Evolutionary conservation across 2,113 vertebrate species (phyloP).

Genomic region (Lynx canadensis): DNA sequence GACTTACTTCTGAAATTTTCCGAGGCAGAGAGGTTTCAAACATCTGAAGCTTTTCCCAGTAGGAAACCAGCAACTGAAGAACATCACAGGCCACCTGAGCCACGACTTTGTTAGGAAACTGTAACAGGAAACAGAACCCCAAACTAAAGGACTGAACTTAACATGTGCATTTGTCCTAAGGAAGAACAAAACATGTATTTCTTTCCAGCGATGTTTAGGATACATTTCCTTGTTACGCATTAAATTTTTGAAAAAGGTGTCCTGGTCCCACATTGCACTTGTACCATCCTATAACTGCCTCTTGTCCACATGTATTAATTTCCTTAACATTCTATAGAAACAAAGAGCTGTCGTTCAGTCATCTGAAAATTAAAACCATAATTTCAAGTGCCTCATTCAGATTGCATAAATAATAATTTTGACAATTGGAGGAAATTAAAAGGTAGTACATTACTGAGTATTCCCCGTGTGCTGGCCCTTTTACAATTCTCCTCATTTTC

Average conservation of each 20-base stretch:
- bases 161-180: background rate
- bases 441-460: background rate
- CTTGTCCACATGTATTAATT: background rate
- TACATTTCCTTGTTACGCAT: background rate
- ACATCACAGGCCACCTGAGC: conserved; percentile 96
- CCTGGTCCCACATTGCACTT: background rate
- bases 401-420: background rate
- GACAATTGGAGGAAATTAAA: background rate
- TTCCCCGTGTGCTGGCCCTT: background rate
- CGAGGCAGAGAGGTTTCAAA: conserved; percentile 91
- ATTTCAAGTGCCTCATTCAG: conserved; percentile 38
- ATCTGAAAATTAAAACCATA: conserved; percentile 40
- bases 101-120: conserved; percentile 96
- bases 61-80: conserved; percentile 95
- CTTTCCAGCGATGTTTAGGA: background rate
- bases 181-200: background rate
- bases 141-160: conserved; percentile 18
- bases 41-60: conserved; percentile 95
- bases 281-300: background rate
- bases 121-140: conserved; percentile 70
- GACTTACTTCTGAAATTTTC: conserved; percentile 95
- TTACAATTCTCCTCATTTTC: background rate
- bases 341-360: background rate
- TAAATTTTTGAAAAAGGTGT: conserved; percentile 44
- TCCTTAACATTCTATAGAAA: background rate